Evolutionary conservation across 2,113 vertebrate genomes (phyloP).

Genomic region (Strix aluco): DNA sequence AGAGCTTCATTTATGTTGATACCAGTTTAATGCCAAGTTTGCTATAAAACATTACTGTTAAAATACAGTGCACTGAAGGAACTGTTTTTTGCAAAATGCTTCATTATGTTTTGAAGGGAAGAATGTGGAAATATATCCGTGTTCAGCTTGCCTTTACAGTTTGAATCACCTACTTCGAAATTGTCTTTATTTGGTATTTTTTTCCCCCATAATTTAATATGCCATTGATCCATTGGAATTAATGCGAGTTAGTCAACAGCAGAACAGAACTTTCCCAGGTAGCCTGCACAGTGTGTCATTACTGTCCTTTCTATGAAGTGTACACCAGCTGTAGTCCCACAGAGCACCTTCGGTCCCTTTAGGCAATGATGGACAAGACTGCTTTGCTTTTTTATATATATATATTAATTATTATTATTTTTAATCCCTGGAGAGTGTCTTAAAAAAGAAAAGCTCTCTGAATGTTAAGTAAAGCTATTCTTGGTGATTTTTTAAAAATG

Average conservation of each 20-base stretch:
- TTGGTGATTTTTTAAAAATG: not conserved
- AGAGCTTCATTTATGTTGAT: not conserved
- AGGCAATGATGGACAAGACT: not conserved
- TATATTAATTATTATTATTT: not conserved
- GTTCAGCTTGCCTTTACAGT: not conserved
- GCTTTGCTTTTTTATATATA: not conserved
- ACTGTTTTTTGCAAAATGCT: slow-evolving; percentile 12
- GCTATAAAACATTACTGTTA: not conserved
- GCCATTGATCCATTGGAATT: not conserved
- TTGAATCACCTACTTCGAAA: not conserved
- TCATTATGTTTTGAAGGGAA: not conserved
- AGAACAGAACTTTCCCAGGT: not conserved
- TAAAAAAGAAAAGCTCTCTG: not conserved
- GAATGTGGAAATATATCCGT: not conserved
- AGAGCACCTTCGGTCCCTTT: not conserved
- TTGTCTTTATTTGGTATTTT: not conserved
- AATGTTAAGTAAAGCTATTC: not conserved
- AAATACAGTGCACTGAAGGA: not conserved
- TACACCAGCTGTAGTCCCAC: not conserved
- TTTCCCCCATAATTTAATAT: not conserved
- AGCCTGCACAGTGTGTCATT: not conserved
- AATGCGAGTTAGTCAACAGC: not conserved
- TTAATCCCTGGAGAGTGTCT: not conserved
- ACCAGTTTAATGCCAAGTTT: slow-evolving; percentile 29
- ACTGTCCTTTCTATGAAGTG: not conserved